phyloP scores from a whole-genome alignment of 2,113 vertebrate species.

The Lucifuga dentata region DNA sequence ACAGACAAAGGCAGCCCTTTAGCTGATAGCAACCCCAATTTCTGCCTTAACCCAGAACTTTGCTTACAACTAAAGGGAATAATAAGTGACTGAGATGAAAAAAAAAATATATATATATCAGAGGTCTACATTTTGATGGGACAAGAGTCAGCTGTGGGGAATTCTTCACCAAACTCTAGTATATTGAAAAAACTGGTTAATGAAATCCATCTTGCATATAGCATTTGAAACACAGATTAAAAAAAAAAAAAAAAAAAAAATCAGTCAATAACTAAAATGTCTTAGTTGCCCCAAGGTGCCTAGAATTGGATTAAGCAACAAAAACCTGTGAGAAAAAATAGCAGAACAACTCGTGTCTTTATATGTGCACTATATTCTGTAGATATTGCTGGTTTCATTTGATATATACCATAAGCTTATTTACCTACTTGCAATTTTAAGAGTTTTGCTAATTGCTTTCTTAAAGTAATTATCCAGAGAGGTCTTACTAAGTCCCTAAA shows the following conservation, averaged over 20 bases:
- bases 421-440: conserved; percentile 62
- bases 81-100: conserved; percentile 4
- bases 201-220: not conserved
- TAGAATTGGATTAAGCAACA: not conserved
- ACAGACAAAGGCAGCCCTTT: conserved; percentile 10
- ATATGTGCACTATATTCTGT: not conserved
- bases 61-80: conserved; percentile 1
- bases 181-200: not conserved
- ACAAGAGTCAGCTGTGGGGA: not conserved
- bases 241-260: conserved; percentile 3
- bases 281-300: not conserved
- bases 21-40: conserved; percentile 8
- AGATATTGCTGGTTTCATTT: conserved; percentile 27
- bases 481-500: conserved; percentile 49
- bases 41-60: not conserved
- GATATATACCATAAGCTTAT: conserved; percentile 50
- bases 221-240: not conserved
- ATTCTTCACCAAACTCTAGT: not conserved
- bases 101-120: conserved; percentile 9
- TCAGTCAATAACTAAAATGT: no score
- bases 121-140: no score
- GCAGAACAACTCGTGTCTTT: no score
- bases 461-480: conserved; percentile 69
- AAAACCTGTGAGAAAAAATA: not conserved
- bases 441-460: conserved; percentile 69